A percentile compares a stretch with the other conserved stretches of the same genome.
Conservation (phyloP, 2,113 vertebrate species). For the Ariopsis seemanni region DNA sequence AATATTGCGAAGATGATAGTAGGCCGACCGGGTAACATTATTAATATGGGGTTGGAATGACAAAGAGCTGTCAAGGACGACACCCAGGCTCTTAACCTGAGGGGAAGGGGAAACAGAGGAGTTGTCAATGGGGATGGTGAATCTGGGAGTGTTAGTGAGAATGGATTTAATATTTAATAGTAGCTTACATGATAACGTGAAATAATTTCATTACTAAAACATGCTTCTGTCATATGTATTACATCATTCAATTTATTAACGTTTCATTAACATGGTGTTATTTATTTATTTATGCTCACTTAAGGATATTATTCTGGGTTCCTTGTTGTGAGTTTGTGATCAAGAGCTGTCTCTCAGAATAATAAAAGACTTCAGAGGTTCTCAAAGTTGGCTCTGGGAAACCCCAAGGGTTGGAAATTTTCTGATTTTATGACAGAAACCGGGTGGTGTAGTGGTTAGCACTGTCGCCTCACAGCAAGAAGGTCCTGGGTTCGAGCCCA, state of each 20-base stretch:
- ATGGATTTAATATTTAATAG: neutral
- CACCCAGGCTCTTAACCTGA: no score
- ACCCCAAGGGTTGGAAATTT: neutral
- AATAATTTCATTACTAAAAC: neutral
- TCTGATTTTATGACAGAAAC: neutral
- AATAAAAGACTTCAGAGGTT: neutral
- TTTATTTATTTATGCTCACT: neutral
- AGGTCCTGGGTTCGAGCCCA: no score
- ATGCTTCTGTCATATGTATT: no score
- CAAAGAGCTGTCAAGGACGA: no score
- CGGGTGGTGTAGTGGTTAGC: neutral
- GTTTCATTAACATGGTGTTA: neutral
- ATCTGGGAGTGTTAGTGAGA: no score
- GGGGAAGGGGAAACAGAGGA: no score
- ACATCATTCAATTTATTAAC: neutral
- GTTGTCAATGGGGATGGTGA: no score
- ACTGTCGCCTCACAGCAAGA: no score
- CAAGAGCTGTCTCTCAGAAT: neutral
- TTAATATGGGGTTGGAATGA: no score
- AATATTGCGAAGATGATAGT: no score
- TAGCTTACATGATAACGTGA: neutral
- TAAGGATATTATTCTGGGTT: neutral
- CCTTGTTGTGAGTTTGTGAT: neutral
- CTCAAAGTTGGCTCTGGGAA: no score
- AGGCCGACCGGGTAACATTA: no score